These are phyloP conservation scores for Campoplex nolae DNA, from an alignment of 2,888 invertebrate genomes.

Conservation along the genomic window DNA sequence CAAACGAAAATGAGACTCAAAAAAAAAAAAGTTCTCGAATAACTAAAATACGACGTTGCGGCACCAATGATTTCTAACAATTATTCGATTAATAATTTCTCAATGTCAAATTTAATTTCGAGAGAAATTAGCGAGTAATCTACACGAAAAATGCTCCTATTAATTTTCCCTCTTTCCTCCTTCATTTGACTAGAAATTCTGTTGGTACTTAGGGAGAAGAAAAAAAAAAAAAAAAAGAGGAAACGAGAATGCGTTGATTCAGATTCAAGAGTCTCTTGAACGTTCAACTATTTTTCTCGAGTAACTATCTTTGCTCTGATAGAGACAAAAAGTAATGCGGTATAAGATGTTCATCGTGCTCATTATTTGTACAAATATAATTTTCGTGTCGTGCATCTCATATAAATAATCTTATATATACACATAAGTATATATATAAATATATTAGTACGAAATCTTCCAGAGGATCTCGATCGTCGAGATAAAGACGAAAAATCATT, in stretches of 20 bases:
- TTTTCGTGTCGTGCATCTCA: conserved; percentile 57
- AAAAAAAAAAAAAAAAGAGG: neutral
- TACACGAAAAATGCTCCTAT: too few species aligned
- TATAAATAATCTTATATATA: neutral
- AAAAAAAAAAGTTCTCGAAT: neutral
- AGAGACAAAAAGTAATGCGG: conserved; percentile 16
- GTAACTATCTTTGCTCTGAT: conserved; percentile 40
- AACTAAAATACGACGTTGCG: neutral
- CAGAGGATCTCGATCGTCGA: conserved; percentile 62
- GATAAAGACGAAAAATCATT: conserved; percentile 48
- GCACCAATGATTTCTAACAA: neutral
- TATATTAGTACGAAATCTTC: conserved; percentile 61
- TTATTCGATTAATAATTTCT: neutral
- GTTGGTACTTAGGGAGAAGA: conserved; percentile 8
- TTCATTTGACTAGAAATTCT: neutral
- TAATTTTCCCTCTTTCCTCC: neutral
- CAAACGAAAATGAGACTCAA: neutral
- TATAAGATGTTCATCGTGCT: conserved; percentile 55
- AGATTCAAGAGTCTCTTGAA: neutral
- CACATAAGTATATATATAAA: neutral
- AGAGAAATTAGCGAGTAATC: neutral
- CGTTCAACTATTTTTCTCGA: conserved; percentile 10
- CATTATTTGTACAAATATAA: conserved; percentile 70
- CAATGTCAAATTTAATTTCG: neutral
- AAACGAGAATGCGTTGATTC: conserved; percentile 4